phyloP scores from a whole-genome alignment of 2,888 invertebrate genomes.

The Malthinus seriepunctatus region DNA sequence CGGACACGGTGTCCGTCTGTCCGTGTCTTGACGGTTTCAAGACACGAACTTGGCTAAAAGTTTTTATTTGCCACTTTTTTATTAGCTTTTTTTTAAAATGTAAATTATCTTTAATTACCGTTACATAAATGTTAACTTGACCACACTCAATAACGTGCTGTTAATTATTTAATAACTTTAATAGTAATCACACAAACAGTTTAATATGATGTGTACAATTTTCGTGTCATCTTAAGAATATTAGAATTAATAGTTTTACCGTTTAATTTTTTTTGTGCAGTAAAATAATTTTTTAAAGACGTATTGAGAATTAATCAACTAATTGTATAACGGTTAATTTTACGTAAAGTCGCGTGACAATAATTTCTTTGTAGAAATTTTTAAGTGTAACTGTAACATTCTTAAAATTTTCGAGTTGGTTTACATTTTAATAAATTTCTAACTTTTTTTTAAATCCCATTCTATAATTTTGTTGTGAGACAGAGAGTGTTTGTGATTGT shows the following conservation, averaged over 20 bases:
- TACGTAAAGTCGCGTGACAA: slow-evolving; percentile 4
- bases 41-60: neutral
- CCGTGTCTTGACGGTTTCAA: too few species aligned
- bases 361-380: slow-evolving; percentile 3
- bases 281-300: neutral
- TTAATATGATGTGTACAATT: neutral
- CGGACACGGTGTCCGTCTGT: too few species aligned
- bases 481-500: too few species aligned
- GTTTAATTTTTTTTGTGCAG: slow-evolving; percentile 1
- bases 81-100: neutral
- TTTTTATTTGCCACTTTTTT: neutral
- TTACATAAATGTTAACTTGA: slow-evolving; percentile 7
- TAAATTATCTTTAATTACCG: slow-evolving; percentile 2
- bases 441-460: too few species aligned
- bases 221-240: neutral
- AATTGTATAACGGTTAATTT: slow-evolving; percentile 6
- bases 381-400: slow-evolving; percentile 3
- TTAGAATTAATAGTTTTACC: slow-evolving; percentile 4
- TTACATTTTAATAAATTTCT: too few species aligned
- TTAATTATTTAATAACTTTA: neutral
- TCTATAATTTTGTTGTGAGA: too few species aligned
- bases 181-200: neutral
- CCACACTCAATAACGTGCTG: slow-evolving; percentile 6
- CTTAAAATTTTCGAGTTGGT: too few species aligned
- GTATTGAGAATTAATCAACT: slow-evolving; percentile 2